phyloP scores from a whole-genome alignment of 2,797 vertebrate genomes.

The Podargus strigoides region DNA sequence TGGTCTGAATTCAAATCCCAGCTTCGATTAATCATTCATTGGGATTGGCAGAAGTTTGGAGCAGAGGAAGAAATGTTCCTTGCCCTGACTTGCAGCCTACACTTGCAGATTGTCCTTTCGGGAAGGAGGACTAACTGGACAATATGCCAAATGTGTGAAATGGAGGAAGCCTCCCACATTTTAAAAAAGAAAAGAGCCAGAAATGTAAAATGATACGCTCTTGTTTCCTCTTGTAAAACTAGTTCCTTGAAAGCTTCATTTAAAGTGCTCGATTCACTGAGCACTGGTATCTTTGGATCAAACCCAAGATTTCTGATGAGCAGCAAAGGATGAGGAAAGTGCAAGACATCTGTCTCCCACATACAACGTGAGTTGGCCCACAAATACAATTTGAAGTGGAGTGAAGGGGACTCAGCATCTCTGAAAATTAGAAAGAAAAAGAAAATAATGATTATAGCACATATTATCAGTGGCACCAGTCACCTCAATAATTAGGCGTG shows the following conservation, averaged over 20 bases:
- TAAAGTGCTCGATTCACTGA: not conserved
- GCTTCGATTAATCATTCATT: not conserved
- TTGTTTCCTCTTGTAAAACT: not conserved
- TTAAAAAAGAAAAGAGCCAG: not conserved
- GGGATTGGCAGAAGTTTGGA: not conserved
- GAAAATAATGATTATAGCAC: not conserved
- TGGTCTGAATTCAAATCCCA: not conserved
- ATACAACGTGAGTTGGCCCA: not conserved
- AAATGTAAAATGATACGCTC: not conserved
- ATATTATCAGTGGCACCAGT: not conserved
- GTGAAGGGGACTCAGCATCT: not conserved
- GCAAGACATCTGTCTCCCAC: not conserved
- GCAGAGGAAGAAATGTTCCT: not conserved
- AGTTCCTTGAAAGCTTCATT: conserved; percentile 12
- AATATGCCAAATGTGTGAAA: not conserved
- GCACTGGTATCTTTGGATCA: not conserved
- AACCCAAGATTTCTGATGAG: not conserved
- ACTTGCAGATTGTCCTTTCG: not conserved
- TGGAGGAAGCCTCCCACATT: not conserved
- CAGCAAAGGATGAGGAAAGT: not conserved
- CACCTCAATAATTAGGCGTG: not conserved
- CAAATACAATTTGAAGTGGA: not conserved
- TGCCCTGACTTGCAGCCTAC: not conserved
- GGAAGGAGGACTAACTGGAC: not conserved
- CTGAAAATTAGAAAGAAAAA: not conserved